Conservation (phyloP, 1,140 invertebrate genomes). For the Apocrypta bakeri region DNA sequence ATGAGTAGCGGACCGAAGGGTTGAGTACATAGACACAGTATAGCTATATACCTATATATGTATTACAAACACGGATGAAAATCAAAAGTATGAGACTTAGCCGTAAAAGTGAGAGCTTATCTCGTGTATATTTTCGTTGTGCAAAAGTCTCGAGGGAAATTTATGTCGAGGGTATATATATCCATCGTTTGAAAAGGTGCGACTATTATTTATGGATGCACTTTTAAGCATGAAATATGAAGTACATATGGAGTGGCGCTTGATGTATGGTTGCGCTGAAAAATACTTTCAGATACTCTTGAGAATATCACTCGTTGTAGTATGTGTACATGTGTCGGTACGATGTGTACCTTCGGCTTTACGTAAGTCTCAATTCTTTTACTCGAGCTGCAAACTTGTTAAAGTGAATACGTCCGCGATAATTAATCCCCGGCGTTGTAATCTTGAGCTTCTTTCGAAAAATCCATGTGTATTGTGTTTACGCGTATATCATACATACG, state of each 20-base stretch:
- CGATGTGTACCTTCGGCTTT: background rate
- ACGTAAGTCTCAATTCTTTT: background rate
- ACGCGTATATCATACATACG: too few relatives aligned
- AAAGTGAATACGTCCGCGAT: background rate
- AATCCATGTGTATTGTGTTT: background rate
- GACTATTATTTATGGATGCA: background rate
- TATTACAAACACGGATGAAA: background rate
- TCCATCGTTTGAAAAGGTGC: background rate
- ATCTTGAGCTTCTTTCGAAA: background rate
- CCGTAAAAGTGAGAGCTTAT: conserved; percentile 54
- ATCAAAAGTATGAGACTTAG: conserved; percentile 28
- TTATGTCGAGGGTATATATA: background rate
- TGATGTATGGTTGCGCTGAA: background rate
- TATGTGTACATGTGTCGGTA: too few relatives aligned
- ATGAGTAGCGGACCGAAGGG: background rate
- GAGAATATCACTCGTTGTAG: background rate
- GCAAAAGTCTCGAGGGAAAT: background rate
- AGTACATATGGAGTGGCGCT: background rate
- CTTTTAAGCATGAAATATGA: background rate
- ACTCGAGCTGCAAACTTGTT: background rate
- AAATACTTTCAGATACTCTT: background rate
- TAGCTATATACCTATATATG: background rate
- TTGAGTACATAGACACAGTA: too few relatives aligned
- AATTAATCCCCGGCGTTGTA: background rate
- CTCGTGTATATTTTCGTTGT: background rate